These are phyloP conservation scores for Scrobipalpa atriplicella DNA, from an alignment of 2,888 invertebrate genomes.

Conservation along the genomic window DNA sequence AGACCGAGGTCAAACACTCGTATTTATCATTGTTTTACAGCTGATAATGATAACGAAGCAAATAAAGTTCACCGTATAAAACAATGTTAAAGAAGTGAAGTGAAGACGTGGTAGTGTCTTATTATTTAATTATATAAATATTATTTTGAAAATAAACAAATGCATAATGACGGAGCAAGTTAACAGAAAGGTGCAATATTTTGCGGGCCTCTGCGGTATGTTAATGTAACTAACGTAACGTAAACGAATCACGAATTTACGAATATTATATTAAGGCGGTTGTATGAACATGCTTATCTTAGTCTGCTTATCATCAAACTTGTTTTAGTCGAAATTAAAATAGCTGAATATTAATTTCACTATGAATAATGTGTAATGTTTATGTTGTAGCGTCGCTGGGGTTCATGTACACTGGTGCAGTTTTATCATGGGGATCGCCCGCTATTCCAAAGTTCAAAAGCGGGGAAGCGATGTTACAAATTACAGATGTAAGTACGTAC, in stretches of 20 bases:
- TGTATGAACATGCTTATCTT: neutral
- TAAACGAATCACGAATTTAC: no score
- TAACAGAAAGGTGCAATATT: constrained; percentile 69
- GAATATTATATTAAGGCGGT: no score
- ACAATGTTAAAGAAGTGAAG: neutral
- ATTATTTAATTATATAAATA: neutral
- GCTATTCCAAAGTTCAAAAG: constrained; percentile 77
- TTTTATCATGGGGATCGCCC: constrained; percentile 81
- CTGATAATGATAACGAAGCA: constrained; percentile 3
- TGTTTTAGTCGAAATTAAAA: no score
- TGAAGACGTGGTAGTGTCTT: constrained; percentile 4
- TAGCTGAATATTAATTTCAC: no score
- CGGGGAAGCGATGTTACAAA: constrained; percentile 64
- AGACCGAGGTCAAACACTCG: constrained; percentile 9
- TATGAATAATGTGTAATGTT: neutral
- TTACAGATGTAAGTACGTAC: constrained; percentile 72
- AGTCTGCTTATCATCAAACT: neutral
- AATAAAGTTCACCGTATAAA: neutral
- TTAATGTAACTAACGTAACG: constrained; percentile 33
- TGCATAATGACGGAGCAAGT: constrained; percentile 43
- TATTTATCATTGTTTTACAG: constrained; percentile 12
- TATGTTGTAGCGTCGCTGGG: constrained; percentile 65
- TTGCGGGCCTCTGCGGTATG: constrained; percentile 74
- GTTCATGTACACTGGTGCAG: constrained; percentile 74
- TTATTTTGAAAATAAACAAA: no score